A percentile compares a stretch with the other conserved stretches of the same genome.
These are phyloP conservation scores for Scomberomorus guttatus DNA, from an alignment of 2,797 vertebrate species.

Conservation along the genomic window DNA sequence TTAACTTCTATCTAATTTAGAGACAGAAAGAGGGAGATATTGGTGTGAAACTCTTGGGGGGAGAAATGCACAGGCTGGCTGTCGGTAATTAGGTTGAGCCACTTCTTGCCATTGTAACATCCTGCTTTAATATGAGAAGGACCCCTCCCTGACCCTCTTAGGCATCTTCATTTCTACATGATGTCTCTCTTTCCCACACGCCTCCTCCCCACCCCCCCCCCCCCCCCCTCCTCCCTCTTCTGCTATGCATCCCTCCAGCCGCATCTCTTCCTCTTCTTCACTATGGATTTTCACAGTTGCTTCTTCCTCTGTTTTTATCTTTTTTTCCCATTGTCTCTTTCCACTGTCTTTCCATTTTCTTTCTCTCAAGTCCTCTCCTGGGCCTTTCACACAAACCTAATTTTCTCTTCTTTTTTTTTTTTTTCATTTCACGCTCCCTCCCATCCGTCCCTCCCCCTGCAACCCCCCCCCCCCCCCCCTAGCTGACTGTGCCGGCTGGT, in stretches of 20 bases:
- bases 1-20: conserved; percentile 81
- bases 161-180: conserved; percentile 64
- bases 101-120: conserved; percentile 84
- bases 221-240: neutral
- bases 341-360: conserved; percentile 31
- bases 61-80: conserved; percentile 64
- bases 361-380: conserved; percentile 59
- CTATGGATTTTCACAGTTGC: neutral
- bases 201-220: neutral
- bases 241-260: neutral
- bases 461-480: conserved; percentile 35
- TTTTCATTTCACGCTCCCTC: conserved; percentile 41
- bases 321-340: conserved; percentile 16
- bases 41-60: conserved; percentile 77
- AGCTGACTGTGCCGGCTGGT: conserved; percentile 66
- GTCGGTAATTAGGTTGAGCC: conserved; percentile 86
- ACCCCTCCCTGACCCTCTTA: conserved; percentile 76
- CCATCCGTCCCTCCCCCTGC: conserved; percentile 31
- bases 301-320: conserved; percentile 9
- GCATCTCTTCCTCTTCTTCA: neutral
- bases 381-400: conserved; percentile 75
- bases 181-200: conserved; percentile 50
- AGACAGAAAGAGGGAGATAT: conserved; percentile 60
- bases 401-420: conserved; percentile 51
- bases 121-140: conserved; percentile 81